Evolutionary conservation across 2,888 invertebrate genomes (phyloP), one percentile per base, ranked within the genome.

Genomic region (Pycnomerus fuliginosus): DNA sequence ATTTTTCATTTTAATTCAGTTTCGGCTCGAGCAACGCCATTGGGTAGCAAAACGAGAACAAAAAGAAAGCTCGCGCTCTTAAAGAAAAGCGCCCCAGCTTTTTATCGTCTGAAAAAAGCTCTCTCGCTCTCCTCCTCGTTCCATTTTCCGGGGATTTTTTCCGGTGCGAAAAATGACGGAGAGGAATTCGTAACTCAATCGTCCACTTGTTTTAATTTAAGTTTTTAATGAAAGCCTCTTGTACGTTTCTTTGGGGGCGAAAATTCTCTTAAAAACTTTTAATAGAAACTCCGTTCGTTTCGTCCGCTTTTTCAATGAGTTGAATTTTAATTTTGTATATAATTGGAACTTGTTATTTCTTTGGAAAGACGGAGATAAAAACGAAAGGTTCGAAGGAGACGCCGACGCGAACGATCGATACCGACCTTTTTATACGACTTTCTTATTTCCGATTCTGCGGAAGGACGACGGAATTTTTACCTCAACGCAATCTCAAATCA

Each of bases 321-420:
- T 70, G 70, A 70, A 71, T 71, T 71, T 70, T 71, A 71, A 71
- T 70, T 71, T 70, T 68, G 68, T 67, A 67, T 69, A 69, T 70
- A 70, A 69, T 69, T 69, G 68, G 68, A 65, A 68, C 62, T 67
- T 62, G 67, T 69, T 68, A 69, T 68, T 68, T 67, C 66, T 64
- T 65, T 63, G 61, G 60, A 50, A 52, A 54, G 61, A 63, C 52
- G 50, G 48, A 56, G 60, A 63, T 50, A 57, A 52, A 53, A 63
- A 56, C 55, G 53, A 33, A 15, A n/a, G 37, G 23, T 17, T 16
- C 23, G 56, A 59, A 45, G 52, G 53, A 36, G 36, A 45, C 33
- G 35, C 35, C 17, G 36, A 44, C 27, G 28, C 33, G 12, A 16
- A 22, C 27, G 41, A 47, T 41, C 42, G 29, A 45, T 45, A 44